Evolutionary conservation across 2,797 vertebrate genomes (phyloP).

Genomic region (Enteromius afrohamiltoni): DNA sequence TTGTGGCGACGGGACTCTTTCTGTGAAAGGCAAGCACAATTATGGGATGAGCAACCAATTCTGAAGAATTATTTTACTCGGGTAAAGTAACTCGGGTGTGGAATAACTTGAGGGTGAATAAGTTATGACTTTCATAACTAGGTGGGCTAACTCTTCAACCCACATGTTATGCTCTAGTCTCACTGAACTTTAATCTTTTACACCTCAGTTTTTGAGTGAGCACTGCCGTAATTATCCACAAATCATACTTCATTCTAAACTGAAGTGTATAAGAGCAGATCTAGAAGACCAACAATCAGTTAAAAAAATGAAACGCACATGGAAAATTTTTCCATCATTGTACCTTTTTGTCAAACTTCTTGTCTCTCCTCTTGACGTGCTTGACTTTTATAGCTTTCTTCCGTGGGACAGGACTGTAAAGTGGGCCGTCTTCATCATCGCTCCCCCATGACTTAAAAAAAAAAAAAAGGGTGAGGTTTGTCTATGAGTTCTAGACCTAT

Average conservation of each 20-base stretch:
- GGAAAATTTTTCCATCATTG: not conserved
- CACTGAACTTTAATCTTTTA: not conserved
- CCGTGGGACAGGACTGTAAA: constrained; percentile 85
- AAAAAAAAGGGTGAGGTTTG: not conserved
- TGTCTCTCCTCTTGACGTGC: constrained; percentile 93
- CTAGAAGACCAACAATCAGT: not conserved
- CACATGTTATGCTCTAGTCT: not conserved
- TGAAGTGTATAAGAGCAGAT: not conserved
- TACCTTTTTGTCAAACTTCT: constrained; percentile 95
- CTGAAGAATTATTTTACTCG: not conserved
- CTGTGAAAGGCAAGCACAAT: constrained; percentile 63
- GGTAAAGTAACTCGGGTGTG: not conserved
- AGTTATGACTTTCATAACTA: not conserved
- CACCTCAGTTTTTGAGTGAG: not conserved
- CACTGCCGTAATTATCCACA: not conserved
- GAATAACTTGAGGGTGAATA: not conserved
- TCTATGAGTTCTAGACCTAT: not conserved
- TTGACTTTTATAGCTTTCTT: constrained; percentile 96
- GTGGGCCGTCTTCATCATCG: constrained; percentile 86
- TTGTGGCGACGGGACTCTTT: constrained; percentile 92
- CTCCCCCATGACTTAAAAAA: constrained; percentile 84
- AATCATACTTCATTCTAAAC: not conserved
- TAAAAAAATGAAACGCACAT: not conserved
- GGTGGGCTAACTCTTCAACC: not conserved
- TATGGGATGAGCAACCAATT: not conserved